phyloP scores from a whole-genome alignment of 2,797 vertebrate species.

The Manis pentadactyla region DNA sequence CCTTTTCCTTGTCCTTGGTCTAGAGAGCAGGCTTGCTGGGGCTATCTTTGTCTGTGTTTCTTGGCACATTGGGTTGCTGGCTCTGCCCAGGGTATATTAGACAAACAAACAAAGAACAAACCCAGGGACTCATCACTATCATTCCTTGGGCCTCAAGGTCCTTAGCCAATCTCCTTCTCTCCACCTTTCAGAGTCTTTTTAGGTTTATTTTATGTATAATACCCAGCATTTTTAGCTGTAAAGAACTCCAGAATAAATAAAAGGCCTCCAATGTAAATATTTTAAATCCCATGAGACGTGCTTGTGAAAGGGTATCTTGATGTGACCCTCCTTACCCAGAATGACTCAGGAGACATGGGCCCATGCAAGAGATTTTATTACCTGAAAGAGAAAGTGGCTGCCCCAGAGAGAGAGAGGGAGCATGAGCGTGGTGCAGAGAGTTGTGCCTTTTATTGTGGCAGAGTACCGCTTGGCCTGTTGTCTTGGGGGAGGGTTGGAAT shows the following conservation, averaged over 20 bases:
- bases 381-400: too few relatives aligned
- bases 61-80: neutral
- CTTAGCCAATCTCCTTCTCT: neutral
- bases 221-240: neutral
- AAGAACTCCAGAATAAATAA: neutral
- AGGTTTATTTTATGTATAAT: neutral
- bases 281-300: neutral
- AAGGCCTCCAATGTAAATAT: conserved; percentile 25
- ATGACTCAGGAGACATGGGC: too few relatives aligned
- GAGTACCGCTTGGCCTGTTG: too few relatives aligned
- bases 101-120: neutral
- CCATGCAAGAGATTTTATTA: too few relatives aligned
- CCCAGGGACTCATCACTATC: neutral
- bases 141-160: neutral
- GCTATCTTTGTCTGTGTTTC: neutral
- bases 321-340: too few relatives aligned
- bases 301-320: too few relatives aligned
- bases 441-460: too few relatives aligned
- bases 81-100: neutral
- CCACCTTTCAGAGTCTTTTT: neutral
- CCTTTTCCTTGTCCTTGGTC: neutral
- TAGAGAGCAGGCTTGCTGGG: too few relatives aligned
- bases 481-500: too few relatives aligned
- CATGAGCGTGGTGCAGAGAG: too few relatives aligned
- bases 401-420: too few relatives aligned